Percentiles rank a stretch among this genome's conserved stretches.
These are phyloP conservation scores for Gila robusta DNA, from an alignment of 2,797 vertebrate species.

Conservation along the genomic window DNA sequence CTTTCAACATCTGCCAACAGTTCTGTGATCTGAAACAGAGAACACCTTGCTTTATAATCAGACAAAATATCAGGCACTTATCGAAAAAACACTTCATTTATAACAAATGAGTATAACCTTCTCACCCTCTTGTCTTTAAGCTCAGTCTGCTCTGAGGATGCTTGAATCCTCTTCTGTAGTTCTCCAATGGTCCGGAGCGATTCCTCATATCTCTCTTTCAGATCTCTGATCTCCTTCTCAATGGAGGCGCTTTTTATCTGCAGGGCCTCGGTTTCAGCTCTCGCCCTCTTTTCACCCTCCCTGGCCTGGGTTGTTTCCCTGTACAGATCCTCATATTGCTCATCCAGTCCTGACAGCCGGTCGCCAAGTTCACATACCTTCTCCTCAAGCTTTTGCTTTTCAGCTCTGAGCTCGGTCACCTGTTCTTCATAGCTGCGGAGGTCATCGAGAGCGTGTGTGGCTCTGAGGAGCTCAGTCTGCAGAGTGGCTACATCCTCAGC, in stretches of 20 bases:
- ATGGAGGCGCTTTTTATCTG: slow-evolving; percentile 83
- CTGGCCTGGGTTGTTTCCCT: slow-evolving; percentile 76
- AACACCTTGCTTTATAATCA: slow-evolving; percentile 41
- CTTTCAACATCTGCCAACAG: slow-evolving; percentile 92
- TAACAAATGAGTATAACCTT: neutral
- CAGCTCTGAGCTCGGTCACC: slow-evolving; percentile 77
- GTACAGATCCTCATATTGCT: slow-evolving; percentile 79
- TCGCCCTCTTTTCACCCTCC: slow-evolving; percentile 78
- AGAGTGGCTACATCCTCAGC: slow-evolving; percentile 80
- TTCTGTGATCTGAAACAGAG: slow-evolving; percentile 87
- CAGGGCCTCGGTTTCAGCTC: slow-evolving; percentile 79
- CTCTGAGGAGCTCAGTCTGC: slow-evolving; percentile 81
- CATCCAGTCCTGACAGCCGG: slow-evolving; percentile 74
- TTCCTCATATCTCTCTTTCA: slow-evolving; percentile 89
- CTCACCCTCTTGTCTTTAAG: slow-evolving; percentile 96
- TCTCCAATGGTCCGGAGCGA: slow-evolving; percentile 87
- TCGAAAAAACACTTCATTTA: neutral
- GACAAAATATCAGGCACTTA: slow-evolving; percentile 1
- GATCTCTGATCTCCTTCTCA: slow-evolving; percentile 90
- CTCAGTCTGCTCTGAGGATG: slow-evolving; percentile 90
- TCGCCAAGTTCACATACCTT: slow-evolving; percentile 76
- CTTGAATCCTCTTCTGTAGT: slow-evolving; percentile 91
- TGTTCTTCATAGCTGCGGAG: slow-evolving; percentile 80
- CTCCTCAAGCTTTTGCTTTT: slow-evolving; percentile 83
- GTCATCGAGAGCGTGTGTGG: slow-evolving; percentile 80